These are phyloP conservation scores for Rhopalosiphum padi DNA, from an alignment of 1,140 invertebrate genomes.

Conservation along the genomic window DNA sequence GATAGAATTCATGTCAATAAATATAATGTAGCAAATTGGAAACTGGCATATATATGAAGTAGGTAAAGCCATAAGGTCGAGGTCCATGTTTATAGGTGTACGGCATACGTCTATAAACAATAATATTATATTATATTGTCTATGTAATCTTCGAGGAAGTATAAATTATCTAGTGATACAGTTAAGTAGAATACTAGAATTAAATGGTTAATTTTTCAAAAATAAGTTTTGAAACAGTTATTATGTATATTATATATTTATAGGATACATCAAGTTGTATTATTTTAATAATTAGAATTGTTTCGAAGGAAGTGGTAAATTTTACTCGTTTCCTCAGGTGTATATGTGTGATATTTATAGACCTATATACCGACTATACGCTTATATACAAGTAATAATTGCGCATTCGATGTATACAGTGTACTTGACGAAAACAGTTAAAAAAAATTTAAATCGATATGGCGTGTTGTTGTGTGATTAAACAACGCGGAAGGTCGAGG, in stretches of 20 bases:
- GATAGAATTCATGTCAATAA: not conserved
- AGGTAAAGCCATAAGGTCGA: not conserved
- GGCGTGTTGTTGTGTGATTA: not conserved
- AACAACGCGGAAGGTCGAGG: not conserved
- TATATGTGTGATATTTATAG: not conserved
- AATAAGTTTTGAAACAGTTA: not conserved
- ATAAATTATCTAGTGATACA: not conserved
- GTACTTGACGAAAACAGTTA: not conserved
- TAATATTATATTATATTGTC: not conserved
- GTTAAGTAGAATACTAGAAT: not conserved
- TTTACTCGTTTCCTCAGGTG: not conserved
- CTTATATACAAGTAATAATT: not conserved
- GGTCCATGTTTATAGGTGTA: not conserved
- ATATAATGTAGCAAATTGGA: not conserved
- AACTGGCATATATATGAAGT: not conserved
- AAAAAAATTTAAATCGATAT: conserved; percentile 26
- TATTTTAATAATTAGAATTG: not conserved
- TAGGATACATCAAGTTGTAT: not conserved
- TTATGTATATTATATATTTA: not conserved
- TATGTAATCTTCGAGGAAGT: not conserved
- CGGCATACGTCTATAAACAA: not conserved
- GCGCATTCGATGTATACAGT: not conserved
- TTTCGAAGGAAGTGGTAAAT: not conserved
- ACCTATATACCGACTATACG: not conserved
- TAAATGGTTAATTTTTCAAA: not conserved